Base-by-base conservation (phyloP, 2,797 vertebrate genomes). In the Buphagus erythrorhynchus region DNA sequence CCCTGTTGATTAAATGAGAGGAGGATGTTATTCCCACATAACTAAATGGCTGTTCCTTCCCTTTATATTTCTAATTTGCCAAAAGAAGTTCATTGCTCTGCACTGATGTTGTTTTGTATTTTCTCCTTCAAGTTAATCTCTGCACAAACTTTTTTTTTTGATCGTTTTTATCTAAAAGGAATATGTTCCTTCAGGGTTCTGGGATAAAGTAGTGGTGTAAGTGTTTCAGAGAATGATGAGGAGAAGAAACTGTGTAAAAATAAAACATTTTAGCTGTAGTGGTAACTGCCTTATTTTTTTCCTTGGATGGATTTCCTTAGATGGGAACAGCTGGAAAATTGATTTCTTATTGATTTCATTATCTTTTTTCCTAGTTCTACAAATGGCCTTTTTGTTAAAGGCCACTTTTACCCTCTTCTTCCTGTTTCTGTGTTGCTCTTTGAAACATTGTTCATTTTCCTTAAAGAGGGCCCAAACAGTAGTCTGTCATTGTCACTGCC, bases 341-440 rank as follows among this genome's bases (percentile, higher is more conserved):
- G 77, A 94, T 95, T 95, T 92, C 51, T 86, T 82, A 91, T 18
- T 85, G 84, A 88, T 79, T 78, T 76, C 9, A 49, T 71, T 4
- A 76, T 79, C 36, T 79, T 66, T 87, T 92, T 82, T 77, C 29
- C 31, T 13, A 42, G 13, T 7, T 15, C 67, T 33, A 20, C 57
- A 92, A 92, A 87, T 82, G 42, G 13, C 35, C 38, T 86, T 87
- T 77, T 78, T 89, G 36, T 81, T 79, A 59, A 91, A 85, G 36
- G 59, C 59, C 43, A 19, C 71, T 85, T 76, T 67, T 87, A 48
- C 33, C 26, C 14, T 86, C 51, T 45, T 51, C n/a, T 75, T 54
- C 24, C 19, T n/a, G 5, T 57, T 95, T 57, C n/a, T 76, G 54
- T 68, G 71, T 75, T 68, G 22, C 57, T 95, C 42, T 91, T 55